Conservation (phyloP, 2,113 vertebrate species). For the Centrocercus urophasianus region DNA sequence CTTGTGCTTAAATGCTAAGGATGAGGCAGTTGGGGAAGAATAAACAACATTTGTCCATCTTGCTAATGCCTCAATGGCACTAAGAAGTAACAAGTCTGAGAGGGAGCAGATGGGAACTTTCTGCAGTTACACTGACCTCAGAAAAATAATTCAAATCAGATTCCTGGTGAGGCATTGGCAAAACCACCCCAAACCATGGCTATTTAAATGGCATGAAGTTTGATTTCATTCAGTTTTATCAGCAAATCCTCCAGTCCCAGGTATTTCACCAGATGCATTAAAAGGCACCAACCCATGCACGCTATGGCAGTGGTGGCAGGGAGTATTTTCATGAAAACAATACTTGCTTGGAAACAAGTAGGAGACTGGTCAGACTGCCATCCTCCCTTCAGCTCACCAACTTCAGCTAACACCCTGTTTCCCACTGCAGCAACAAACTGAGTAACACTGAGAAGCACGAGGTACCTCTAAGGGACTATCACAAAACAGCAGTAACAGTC, state of each 20-base stretch:
- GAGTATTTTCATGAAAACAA: background rate
- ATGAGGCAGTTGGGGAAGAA: background rate
- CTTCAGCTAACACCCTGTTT: background rate
- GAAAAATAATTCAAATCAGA: background rate
- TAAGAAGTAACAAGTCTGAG: background rate
- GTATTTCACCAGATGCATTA: background rate
- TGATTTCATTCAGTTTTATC: background rate
- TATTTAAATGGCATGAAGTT: background rate
- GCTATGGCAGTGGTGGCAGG: background rate
- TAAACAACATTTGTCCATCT: background rate
- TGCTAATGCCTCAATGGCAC: background rate
- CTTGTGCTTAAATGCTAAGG: background rate
- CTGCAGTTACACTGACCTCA: rapidly evolving
- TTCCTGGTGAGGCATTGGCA: background rate
- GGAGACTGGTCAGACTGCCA: background rate
- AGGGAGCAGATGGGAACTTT: background rate
- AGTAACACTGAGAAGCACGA: background rate
- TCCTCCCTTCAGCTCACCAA: background rate
- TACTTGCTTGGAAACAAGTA: background rate
- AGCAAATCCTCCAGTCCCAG: background rate
- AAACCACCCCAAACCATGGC: background rate
- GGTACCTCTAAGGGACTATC: background rate
- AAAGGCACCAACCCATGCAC: background rate
- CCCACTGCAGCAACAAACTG: background rate
- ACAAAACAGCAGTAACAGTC: background rate